Evolutionary conservation across 2,888 invertebrate species (phyloP), one percentile per base, ranked within the genome.

Genomic region (Adelphocoris suturalis): DNA sequence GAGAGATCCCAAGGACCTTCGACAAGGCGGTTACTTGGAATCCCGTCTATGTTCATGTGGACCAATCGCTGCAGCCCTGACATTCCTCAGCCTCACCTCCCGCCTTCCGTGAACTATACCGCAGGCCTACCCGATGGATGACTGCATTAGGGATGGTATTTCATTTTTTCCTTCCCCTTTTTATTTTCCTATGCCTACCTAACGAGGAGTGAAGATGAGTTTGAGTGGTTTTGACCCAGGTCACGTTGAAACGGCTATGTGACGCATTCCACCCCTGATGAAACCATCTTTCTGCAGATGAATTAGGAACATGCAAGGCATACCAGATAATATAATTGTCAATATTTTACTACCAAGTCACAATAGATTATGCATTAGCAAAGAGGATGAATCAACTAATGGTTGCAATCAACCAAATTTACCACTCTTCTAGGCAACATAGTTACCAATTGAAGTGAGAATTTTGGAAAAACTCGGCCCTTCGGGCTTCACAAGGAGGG

Each of bases 61-160:
- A 68, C 68, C 23, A 68, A 68, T 68, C 23, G 68, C 68, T 23
- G 68, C 68, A 68, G 68, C 68, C 68, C 68, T 68, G 68, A 68
- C 68, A 68, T 68, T 68, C 68, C 68, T 68, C 11, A 23, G 68
- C 68, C 23, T 23, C 68, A 68, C 23, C 68, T 23, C 68, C 68
- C 68, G 68, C 27, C 68, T 68, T 68, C 68, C 68, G 19, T 68
- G 68, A 68, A 68, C 68, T 68, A 68, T 68, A 68, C 68, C 68
- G 13, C 68, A 3, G 13, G 68, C 68, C 68, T 23, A 23, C 68
- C 68, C 68, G 19, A 23, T 23, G 23, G 68, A 68, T 68, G 68
- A 68, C 68, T 68, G 68, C 27, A 68, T 68, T 68, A 19, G 52
- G 52, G 37, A 37, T 52, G 23, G 3, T 19, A 12, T 68, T 68